Base-by-base conservation (phyloP, 1,140 invertebrate species). In the Fopius arisanus region DNA sequence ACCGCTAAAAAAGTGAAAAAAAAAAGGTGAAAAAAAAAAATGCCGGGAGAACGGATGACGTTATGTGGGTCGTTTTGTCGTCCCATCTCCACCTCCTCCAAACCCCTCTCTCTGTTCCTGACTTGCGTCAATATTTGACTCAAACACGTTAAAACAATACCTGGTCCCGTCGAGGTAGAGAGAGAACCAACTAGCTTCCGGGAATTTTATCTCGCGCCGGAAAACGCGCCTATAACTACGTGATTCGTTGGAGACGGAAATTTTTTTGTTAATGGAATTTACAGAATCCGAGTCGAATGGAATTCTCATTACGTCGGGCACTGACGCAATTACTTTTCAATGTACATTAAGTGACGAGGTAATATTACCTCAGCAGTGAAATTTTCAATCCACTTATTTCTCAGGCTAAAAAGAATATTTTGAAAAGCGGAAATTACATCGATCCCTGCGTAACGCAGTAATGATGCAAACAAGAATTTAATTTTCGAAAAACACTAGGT, bases 121-220 rank as follows among this genome's bases (percentile, higher is more conserved):
- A 85, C 81, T 87, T 87, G 81, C 84, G 85, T 88, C 86, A 88
- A 88, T 88, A 88, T 88, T 88, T 87, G 84, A 87, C 81, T 88
- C 86, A 87, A 88, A 88, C 86, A 87, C 86, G 85, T 86, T 88
- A 84, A 87, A 88, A 88, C 87, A 88, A 88, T 88, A 87, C 83
- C 85, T 77, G 81, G 81, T 79, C 83, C 80, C 82, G 80, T 77
- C 80, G 78, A 80, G 63, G 65, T 78, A 86, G 83, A 84, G 80
- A 83, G 83, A 80, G 82, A 84, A 83, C 77, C 78, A 67, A 51
- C 76, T 79, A 82, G 82, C 84, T 87, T 86, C 83, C 83, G 80
- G 78, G 84, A 86, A 86, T 87, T 87, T 86, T 87, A 87, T 87
- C 84, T 86, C 85, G 79, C 82, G 81, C 85, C 79, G 78, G 79